Evolutionary conservation across 2,113 vertebrate species (phyloP), one percentile per base, ranked within the genome.

Genomic region (Phylloscopus trochiloides): DNA sequence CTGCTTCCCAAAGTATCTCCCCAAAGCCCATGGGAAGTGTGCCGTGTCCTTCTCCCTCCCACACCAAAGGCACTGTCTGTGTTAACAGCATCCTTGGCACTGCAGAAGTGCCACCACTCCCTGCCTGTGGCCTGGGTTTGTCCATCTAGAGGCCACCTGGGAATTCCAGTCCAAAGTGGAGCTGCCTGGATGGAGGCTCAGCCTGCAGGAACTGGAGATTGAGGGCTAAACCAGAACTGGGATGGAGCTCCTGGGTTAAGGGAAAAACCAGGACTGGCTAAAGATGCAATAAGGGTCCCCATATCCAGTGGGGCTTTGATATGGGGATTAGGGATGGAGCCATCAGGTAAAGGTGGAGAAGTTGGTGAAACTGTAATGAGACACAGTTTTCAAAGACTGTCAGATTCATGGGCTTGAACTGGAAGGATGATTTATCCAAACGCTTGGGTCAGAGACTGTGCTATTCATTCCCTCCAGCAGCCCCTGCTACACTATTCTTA

Each of bases 51-150:
- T 21, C 32, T 73, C 52, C 31, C 52, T 45, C n/a, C 11, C n/a
- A 26, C 0, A 0, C 34, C 0, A 3, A 34, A 0, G 3, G 52
- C 31, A 8, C 2, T 7, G 16, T 29, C 73, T 17, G 1, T 6
- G 5, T 17, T 19, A 59, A 7, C 16, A 67, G n/a, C 52, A 29
- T 4, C 68, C 40, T 63, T 3, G 8, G 29, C 29, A 5, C 31
- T 12, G 43, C 52, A 74, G 31, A 24, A 32, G 31, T 18, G 10
- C 21, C 7, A 43, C 25, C 78, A 48, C 54, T 2, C 22, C 14
- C n/a, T 14, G 43, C 21, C 3, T 5, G 2, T 13, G 54, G 12
- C 21, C 52, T n/a, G 26, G 12, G 28, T 45, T 47, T 36, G 31
- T 10, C 43, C 51, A 51, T 7, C 32, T 6, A 15, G 81, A n/a